These are phyloP conservation scores for Shargacucullia verbasci DNA, from an alignment of 2,888 invertebrate species.

Conservation along the genomic window DNA sequence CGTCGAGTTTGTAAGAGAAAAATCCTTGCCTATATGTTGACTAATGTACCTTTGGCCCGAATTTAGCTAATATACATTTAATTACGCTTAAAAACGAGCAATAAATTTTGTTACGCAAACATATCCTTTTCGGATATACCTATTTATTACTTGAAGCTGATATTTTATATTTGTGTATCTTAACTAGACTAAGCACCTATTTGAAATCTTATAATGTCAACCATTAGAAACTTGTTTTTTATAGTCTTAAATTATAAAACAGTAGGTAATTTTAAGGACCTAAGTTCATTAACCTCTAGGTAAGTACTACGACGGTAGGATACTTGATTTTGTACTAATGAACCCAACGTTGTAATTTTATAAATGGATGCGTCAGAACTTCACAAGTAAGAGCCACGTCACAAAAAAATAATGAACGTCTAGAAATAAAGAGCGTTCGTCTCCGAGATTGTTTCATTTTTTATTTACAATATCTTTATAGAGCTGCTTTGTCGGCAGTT, in stretches of 20 bases:
- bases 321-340: slow-evolving; percentile 32
- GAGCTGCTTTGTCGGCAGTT: slow-evolving; percentile 27
- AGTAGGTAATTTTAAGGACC: no score
- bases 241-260: no score
- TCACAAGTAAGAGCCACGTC: not conserved
- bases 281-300: no score
- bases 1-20: slow-evolving; percentile 58
- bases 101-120: slow-evolving; percentile 42
- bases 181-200: no score
- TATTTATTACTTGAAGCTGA: no score
- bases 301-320: slow-evolving; percentile 20
- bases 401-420: slow-evolving; percentile 42
- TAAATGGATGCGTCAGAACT: slow-evolving; percentile 18
- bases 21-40: slow-evolving; percentile 59
- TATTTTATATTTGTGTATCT: no score
- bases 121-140: slow-evolving; percentile 40
- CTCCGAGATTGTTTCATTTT: slow-evolving; percentile 36
- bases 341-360: slow-evolving; percentile 16
- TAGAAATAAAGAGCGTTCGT: slow-evolving; percentile 32
- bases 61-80: slow-evolving; percentile 64
- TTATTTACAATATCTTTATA: slow-evolving; percentile 39
- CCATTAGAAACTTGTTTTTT: no score
- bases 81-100: no score
- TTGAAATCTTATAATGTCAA: no score
- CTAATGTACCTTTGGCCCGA: slow-evolving; percentile 59